Conservation (phyloP, 2,113 vertebrate species). For the Galeopterus variegatus region DNA sequence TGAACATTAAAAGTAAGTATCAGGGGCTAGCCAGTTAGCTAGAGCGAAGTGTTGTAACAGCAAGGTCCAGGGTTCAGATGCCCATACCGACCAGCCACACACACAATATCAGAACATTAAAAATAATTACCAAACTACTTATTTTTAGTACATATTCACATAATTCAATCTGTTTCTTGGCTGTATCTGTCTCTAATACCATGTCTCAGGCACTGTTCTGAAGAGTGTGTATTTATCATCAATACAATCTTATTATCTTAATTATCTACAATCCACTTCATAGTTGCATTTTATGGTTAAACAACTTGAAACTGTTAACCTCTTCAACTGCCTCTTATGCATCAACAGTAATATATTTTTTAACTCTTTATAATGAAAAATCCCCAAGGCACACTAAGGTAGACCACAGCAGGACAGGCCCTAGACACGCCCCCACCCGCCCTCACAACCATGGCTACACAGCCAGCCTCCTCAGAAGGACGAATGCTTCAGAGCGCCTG, state of each 20-base stretch:
- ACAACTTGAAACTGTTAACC: background rate
- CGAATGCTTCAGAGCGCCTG: background rate
- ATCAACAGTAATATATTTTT: too few relatives aligned
- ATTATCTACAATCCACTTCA: background rate
- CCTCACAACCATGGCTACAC: too few relatives aligned
- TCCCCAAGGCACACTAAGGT: background rate
- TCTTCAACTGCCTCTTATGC: background rate
- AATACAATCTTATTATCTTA: background rate
- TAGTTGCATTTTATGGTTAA: background rate
- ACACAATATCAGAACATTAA: background rate
- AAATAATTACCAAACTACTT: background rate
- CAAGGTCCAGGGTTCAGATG: too few relatives aligned
- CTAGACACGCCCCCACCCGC: rapidly evolving
- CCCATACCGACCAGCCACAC: too few relatives aligned
- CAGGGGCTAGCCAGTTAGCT: too few relatives aligned
- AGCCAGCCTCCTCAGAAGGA: background rate
- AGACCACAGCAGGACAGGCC: rapidly evolving
- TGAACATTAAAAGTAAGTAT: too few relatives aligned
- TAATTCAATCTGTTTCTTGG: background rate
- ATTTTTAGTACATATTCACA: background rate
- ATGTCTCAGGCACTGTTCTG: background rate
- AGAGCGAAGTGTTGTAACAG: too few relatives aligned
- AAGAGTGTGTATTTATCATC: background rate
- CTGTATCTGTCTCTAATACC: background rate
- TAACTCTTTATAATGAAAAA: background rate